These are phyloP conservation scores for Pterostichus madidus DNA, from an alignment of 2,888 invertebrate species.

Conservation along the genomic window DNA sequence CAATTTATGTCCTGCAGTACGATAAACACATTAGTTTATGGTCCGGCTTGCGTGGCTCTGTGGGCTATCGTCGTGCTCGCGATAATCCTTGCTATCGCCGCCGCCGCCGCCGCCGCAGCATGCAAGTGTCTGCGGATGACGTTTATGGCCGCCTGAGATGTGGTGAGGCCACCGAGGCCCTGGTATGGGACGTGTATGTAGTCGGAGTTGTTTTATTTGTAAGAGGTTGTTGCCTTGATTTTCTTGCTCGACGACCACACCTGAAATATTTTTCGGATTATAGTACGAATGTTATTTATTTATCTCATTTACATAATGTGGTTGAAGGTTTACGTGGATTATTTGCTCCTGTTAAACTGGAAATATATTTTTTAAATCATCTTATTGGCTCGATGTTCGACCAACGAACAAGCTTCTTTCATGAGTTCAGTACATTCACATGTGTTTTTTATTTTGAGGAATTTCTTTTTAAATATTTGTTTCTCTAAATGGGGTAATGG, in stretches of 20 bases:
- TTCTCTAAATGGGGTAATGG: no score
- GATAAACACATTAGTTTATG: slow-evolving; percentile 67
- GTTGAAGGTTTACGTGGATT: no score
- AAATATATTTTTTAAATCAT: no score
- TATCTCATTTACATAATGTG: background rate
- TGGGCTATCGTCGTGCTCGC: slow-evolving; percentile 41
- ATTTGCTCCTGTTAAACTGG: no score
- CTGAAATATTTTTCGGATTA: background rate
- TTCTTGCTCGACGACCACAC: slow-evolving; percentile 8
- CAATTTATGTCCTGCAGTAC: slow-evolving; percentile 65
- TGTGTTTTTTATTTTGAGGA: no score
- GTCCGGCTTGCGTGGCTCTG: slow-evolving; percentile 58
- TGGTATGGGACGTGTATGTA: background rate
- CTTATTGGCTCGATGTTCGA: no score
- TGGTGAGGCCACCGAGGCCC: slow-evolving; percentile 3
- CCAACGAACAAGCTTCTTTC: no score
- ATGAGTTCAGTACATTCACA: no score
- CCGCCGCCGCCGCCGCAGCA: background rate
- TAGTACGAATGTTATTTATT: background rate
- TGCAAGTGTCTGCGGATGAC: slow-evolving; percentile 57
- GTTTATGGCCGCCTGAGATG: slow-evolving; percentile 54
- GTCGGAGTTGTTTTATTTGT: slow-evolving; percentile 2
- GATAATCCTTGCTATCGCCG: slow-evolving; percentile 57
- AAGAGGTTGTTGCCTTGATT: slow-evolving; percentile 16
- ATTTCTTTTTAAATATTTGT: no score